Base-by-base conservation (phyloP, 2,113 vertebrate species). In the Odontesthes bonariensis region DNA sequence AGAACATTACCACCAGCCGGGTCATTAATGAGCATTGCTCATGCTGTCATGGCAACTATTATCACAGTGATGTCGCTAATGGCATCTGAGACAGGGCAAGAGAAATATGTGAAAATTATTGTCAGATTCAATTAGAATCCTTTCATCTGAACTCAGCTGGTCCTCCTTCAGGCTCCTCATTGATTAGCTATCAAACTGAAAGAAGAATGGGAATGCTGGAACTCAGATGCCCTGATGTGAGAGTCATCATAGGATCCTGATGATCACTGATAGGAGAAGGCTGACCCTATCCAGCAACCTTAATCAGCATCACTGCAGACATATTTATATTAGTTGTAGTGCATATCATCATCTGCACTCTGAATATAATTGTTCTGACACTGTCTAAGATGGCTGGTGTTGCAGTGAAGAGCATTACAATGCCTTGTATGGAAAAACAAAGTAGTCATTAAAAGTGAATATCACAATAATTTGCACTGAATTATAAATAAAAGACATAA, bases 31-130 rank as follows among this genome's bases (percentile, higher is more conserved):
- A 93, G 92, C 93, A 94, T 93, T 94, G 92, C 92, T 95, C 92
- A 93, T 94, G 93, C 92, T 95, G 94, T 94, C 94, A 94, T 95
- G 93, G 94, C 92, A 95, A 95, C 93, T 91, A 93, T 94, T 95
- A 94, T 94, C 89, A 88, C 91, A 93, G 89, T 86, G 90, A 94
- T 94, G 92, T 93, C 84, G 92, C 93, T 94, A 94, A 94, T 94
- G 92, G 92, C 92, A 92, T 89, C 70, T 87, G 90, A 93, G 93
- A 94, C 91, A 92, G 92, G 88, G 86, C 85, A 91, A 90, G 89
- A 91, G 93, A 92, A 91, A 91, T 92, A 94, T 92, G 94, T 94
- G 92, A 94, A 95, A 94, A 93, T 93, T 94, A 95, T 94, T 94
- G 93, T 94, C 94, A 93, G 86, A 94, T 93, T 94, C 92, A 93